Percentiles rank a stretch among this genome's conserved stretches.
Conservation (phyloP, 37 sponge, comb jelly and placozoan species). For the Ephydatia muelleri region DNA sequence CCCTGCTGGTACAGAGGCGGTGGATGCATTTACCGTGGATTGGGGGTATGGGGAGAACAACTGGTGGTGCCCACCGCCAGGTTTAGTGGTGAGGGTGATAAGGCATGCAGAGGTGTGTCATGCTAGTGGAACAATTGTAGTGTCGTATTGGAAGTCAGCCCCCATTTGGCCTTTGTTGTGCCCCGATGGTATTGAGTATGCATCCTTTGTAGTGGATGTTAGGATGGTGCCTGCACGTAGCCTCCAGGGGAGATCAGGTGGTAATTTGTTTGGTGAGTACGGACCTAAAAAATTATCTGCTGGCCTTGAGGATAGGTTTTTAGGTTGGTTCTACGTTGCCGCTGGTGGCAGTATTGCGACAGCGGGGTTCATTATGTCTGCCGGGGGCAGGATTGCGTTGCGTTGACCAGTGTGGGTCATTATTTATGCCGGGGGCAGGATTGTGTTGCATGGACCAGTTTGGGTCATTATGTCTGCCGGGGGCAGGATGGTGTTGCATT, state of each 20-base stretch:
- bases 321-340: no score
- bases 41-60: constrained; percentile 41
- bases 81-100: constrained; percentile 6
- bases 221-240: no score
- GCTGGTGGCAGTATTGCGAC: background rate
- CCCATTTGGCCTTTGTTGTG: no score
- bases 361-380: background rate
- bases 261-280: no score
- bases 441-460: background rate
- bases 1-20: constrained; percentile 30
- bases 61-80: constrained; percentile 35
- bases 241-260: no score
- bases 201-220: no score
- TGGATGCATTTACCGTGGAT: constrained; percentile 40
- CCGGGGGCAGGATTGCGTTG: background rate
- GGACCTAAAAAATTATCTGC: no score
- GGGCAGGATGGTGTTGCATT: background rate
- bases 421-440: background rate
- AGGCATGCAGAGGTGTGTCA: constrained; percentile 9
- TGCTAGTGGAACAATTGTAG: constrained; percentile 25
- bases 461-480: background rate
- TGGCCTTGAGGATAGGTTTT: no score
- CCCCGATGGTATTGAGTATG: no score
- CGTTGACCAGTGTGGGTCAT: background rate
- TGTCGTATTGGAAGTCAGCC: constrained; percentile 34